A percentile compares a stretch with the other conserved stretches of the same genome.
Conservation (phyloP, 2,888 invertebrate genomes). For the Phalangium opilio region DNA sequence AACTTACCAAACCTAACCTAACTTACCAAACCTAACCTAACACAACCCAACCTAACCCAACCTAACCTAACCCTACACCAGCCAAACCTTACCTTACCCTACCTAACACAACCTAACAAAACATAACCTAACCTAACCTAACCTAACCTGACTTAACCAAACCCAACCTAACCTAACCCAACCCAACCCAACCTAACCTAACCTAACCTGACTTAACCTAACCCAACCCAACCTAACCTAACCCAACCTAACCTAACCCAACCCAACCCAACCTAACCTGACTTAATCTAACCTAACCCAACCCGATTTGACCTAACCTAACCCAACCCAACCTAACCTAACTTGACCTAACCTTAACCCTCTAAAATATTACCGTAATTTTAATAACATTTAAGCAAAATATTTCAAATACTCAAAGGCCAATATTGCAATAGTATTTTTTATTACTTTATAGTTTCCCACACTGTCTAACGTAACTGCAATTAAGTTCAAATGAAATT, state of each 20-base stretch:
- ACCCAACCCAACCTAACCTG: slow-evolving; percentile 21
- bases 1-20: slow-evolving; percentile 1
- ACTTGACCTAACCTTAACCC: too few relatives aligned
- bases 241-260: slow-evolving; percentile 22
- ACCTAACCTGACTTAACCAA: too few relatives aligned
- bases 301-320: slow-evolving; percentile 16
- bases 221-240: slow-evolving; percentile 23
- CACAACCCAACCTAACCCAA: background rate
- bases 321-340: slow-evolving; percentile 3
- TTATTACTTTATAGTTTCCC: too few relatives aligned
- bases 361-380: too few relatives aligned
- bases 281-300: slow-evolving; percentile 6
- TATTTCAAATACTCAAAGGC: too few relatives aligned
- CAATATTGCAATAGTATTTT: too few relatives aligned
- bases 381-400: too few relatives aligned
- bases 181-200: slow-evolving; percentile 9
- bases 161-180: too few relatives aligned
- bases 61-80: background rate
- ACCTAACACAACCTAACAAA: background rate
- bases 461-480: too few relatives aligned
- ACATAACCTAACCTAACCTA: too few relatives aligned
- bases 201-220: slow-evolving; percentile 22
- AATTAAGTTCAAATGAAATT: too few relatives aligned
- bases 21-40: background rate
- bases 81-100: background rate